These are phyloP conservation scores for Drosophila formosana DNA, from an alignment of 2,888 invertebrate genomes.

Conservation along the genomic window DNA sequence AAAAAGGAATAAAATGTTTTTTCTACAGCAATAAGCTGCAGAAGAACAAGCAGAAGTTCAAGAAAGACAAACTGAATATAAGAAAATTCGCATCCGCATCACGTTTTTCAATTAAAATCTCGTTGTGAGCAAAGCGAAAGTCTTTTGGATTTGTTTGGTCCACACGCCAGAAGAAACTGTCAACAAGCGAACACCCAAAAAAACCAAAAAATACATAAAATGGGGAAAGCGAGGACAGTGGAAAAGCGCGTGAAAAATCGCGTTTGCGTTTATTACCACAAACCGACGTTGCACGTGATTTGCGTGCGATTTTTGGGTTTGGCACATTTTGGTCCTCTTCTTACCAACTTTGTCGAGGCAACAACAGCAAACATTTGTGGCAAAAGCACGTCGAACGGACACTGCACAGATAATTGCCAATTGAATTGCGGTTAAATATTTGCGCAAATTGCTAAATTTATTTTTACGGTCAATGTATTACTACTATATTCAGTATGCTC, in stretches of 20 bases:
- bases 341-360: slow-evolving; percentile 30
- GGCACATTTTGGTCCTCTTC: slow-evolving; percentile 35
- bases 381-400: slow-evolving; percentile 28
- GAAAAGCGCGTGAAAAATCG: slow-evolving; percentile 52
- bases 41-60: not conserved
- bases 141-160: slow-evolving; percentile 33
- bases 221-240: not conserved
- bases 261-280: slow-evolving; percentile 59
- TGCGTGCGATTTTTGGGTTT: slow-evolving; percentile 58
- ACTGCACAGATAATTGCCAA: slow-evolving; percentile 47
- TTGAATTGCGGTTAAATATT: slow-evolving; percentile 70
- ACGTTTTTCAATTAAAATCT: slow-evolving; percentile 83
- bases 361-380: slow-evolving; percentile 40
- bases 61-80: slow-evolving; percentile 29
- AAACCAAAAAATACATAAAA: slow-evolving; percentile 3
- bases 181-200: slow-evolving; percentile 38
- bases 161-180: slow-evolving; percentile 42
- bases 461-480: slow-evolving; percentile 13
- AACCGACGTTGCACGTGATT: slow-evolving; percentile 74
- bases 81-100: slow-evolving; percentile 55
- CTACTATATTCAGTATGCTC: not conserved
- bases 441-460: slow-evolving; percentile 47
- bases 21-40: not conserved
- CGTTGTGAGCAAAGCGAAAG: slow-evolving; percentile 47
- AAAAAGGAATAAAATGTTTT: slow-evolving; percentile 35